Base-by-base conservation (phyloP, 2,113 vertebrate genomes). In the Heteronetta atricapilla region DNA sequence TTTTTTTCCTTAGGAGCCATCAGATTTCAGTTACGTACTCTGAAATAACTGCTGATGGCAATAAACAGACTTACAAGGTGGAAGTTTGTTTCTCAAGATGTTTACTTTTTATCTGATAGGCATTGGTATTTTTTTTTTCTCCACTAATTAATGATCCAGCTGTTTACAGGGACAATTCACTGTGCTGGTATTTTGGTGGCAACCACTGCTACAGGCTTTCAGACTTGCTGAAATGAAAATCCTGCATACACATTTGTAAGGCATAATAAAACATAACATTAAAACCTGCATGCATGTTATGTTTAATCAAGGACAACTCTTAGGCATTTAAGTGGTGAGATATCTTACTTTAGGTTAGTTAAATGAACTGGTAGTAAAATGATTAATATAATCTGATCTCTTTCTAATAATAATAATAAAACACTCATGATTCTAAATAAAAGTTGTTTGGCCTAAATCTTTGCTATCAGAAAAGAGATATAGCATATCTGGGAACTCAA, bases 121-220 rank as follows among this genome's bases (percentile, higher is more conserved):
- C 93, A 75, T 94, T 88, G 96, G 48, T 82, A 87, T 72, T 52
- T 60, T 60, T 33, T 76, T 92, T 91, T 83, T 16, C 82, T 94
- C 95, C 67, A 95, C 82, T 95, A 78, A 91, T 91, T 93, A 97
- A 94, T 72, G 82, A 94, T 96, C 97, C 97, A 96, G 97, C 97
- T 97, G 97, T 98, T 98, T 98, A 98, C 97, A 96, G 90, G 90
- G 96, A 94, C 90, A 85, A 66, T 95, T 97, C 96, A 97, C 93
- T 94, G 95, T 97, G 97, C 97, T 98, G 97, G 97, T 92, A 82
- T 94, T 96, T 97, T 94, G 86, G 95, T 95, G 97, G 96, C 95
- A 89, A 96, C 97, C 96, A 96, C 96, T 94, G 94, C 96, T 96
- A 96, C 95, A 94, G 94, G 89, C 95, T 97, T 96, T 90, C 94